A percentile compares a stretch with the other conserved stretches of the same genome.
phyloP scores from a whole-genome alignment of 2,797 vertebrate genomes.

The Alectoris magna region DNA sequence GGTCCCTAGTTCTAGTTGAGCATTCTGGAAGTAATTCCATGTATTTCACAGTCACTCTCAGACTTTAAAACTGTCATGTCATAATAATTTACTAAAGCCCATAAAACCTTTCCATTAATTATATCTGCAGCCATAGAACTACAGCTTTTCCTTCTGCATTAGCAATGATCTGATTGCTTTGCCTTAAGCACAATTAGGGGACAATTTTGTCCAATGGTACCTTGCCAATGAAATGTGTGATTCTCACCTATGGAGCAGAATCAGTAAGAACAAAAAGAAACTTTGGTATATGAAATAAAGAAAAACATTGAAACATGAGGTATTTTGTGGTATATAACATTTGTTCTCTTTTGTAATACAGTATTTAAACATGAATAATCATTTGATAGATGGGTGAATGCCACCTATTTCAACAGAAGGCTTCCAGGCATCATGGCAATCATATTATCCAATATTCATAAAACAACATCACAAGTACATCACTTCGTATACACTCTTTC shows the following conservation, averaged over 20 bases:
- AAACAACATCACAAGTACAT: background rate
- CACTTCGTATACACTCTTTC: background rate
- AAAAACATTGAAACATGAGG: background rate
- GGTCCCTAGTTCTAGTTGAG: background rate
- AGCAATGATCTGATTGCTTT: background rate
- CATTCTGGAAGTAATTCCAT: background rate
- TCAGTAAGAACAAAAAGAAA: background rate
- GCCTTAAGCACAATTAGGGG: background rate
- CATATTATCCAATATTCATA: background rate
- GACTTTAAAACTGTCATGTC: constrained; percentile 4
- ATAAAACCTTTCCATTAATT: background rate
- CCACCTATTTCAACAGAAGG: background rate
- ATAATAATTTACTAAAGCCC: background rate
- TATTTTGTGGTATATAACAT: background rate
- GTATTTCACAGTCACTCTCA: background rate
- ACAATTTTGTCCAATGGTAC: background rate
- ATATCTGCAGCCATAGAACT: background rate
- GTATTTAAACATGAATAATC: background rate
- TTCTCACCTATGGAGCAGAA: background rate
- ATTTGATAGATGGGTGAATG: background rate
- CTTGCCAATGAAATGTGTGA: background rate
- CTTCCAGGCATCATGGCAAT: background rate
- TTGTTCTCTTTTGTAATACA: background rate
- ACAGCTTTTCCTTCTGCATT: background rate
- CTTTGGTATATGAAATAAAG: background rate